Evolutionary conservation across 2,888 invertebrate species (phyloP), one percentile per base, ranked within the genome.

Genomic region (Agrilus mali): DNA sequence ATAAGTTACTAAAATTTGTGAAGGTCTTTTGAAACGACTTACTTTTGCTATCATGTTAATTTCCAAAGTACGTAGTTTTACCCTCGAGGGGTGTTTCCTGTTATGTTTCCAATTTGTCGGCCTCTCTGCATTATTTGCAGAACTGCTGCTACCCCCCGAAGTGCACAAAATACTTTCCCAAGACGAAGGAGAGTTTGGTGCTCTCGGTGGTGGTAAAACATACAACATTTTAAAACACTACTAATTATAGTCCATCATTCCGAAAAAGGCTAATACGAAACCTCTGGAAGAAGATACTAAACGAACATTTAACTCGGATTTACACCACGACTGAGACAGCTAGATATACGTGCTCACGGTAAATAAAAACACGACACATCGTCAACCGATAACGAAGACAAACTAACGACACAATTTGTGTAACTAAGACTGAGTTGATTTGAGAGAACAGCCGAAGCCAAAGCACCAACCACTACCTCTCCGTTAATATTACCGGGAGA

Each of bases 141-240:
- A 43, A 42, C 46, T 52, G 38, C 46, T 48, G 27, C 52, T 51
- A 40, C 51, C 52, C 15, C 50, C 52, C 17, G 50, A 48, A 43
- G 57, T 55, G 55, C 68, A 66, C 42, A 68, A 55, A 45, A 71
- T 68, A 52, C 67, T 69, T 51, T 66, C 65, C 71, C 70, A 70
- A 12, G 69, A 67, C 8, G 69, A 68, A 41, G 70, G 68, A 45
- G 70, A 68, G 49, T 66, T 67, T 40, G 68, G 67, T 36, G 65
- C 65, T 51, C 68, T 64, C 40, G 71, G 68, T 36, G 72, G 71
- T 47, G 72, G 72, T 52, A 71, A 55, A 53, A 71, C 65, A 58
- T 71, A 71, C 58, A 72, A 63, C 69, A 72, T 68, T 41, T 36
- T 49, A n/a, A 39, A 33, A n/a, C 36, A 42, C 43, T 47, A 38